These are phyloP conservation scores for Parnassius smintheus DNA, from an alignment of 2,888 invertebrate genomes.

Conservation along the genomic window DNA sequence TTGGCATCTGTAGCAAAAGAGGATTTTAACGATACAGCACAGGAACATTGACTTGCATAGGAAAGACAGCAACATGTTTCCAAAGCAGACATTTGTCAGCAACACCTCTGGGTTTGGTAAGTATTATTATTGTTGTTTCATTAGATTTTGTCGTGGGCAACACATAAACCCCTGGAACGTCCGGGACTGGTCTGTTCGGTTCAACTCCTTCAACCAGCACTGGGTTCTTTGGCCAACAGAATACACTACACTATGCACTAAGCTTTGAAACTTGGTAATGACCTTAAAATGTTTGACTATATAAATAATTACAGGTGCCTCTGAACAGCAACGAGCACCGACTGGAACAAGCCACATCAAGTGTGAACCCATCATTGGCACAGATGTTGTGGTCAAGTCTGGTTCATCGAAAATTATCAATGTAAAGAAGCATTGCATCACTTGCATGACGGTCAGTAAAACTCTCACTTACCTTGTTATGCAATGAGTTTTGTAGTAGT, in stretches of 20 bases:
- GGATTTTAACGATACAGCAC: not conserved
- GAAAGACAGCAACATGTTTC: constrained; percentile 52
- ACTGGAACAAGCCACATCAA: constrained; percentile 89
- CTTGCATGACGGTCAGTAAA: constrained; percentile 91
- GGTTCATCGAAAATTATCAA: constrained; percentile 92
- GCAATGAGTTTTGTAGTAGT: too few relatives aligned
- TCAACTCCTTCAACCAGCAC: constrained; percentile 67
- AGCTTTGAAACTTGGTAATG: not conserved
- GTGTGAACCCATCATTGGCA: constrained; percentile 92
- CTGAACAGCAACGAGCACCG: constrained; percentile 65
- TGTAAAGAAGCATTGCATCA: constrained; percentile 97
- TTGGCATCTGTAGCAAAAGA: not conserved
- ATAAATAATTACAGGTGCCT: constrained; percentile 46
- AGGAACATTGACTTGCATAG: not conserved
- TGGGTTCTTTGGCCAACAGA: constrained; percentile 84
- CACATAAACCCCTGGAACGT: constrained; percentile 55
- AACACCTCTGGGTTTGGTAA: constrained; percentile 64
- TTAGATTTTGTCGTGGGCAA: constrained; percentile 83
- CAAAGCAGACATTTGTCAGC: constrained; percentile 65
- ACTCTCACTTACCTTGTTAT: too few relatives aligned
- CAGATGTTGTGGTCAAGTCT: constrained; percentile 95
- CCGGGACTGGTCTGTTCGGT: constrained; percentile 62
- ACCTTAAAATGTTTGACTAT: not conserved
- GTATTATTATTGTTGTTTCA: constrained; percentile 27
- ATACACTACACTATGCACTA: constrained; percentile 59